A percentile compares a stretch with the other conserved stretches of the same genome.
Conservation (phyloP, 1,140 invertebrate genomes). For the Chironomus tepperi region DNA sequence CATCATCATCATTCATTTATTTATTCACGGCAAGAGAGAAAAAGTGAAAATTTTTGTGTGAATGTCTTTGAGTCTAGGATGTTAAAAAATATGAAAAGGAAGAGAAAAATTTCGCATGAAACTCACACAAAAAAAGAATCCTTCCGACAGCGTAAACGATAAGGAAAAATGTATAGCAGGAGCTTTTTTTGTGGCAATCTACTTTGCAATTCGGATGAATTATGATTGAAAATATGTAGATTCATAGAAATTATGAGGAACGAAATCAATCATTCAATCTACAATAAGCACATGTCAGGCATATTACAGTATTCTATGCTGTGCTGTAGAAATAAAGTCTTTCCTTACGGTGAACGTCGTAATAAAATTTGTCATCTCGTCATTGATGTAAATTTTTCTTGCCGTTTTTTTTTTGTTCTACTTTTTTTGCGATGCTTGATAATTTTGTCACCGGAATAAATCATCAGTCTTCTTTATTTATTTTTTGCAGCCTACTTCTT, state of each 20-base stretch:
- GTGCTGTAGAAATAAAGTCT: background rate
- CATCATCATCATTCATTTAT: constrained; percentile 11
- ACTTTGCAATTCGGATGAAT: constrained; percentile 3
- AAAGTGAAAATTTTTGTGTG: background rate
- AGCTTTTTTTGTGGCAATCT: background rate
- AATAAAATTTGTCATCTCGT: constrained; percentile 9
- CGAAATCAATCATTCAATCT: constrained; percentile 13
- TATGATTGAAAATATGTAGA: constrained; percentile 14
- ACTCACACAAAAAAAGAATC: too few species aligned
- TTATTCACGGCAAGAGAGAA: background rate
- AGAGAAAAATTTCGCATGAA: background rate
- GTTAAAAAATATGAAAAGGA: background rate
- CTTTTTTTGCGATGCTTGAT: background rate
- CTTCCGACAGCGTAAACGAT: too few species aligned
- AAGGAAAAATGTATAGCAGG: too few species aligned
- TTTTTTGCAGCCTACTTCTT: too few species aligned
- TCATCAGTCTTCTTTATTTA: background rate
- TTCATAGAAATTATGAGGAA: constrained; percentile 7
- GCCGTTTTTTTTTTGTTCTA: background rate
- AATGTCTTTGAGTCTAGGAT: background rate
- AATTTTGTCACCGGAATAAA: constrained; percentile 2
- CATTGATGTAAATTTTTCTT: constrained; percentile 9
- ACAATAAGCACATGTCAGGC: background rate
- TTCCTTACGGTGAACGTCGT: background rate
- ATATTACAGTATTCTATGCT: background rate